Evolutionary conservation across 2,797 vertebrate species (phyloP).

Genomic region (Sebastes oblongus): DNA sequence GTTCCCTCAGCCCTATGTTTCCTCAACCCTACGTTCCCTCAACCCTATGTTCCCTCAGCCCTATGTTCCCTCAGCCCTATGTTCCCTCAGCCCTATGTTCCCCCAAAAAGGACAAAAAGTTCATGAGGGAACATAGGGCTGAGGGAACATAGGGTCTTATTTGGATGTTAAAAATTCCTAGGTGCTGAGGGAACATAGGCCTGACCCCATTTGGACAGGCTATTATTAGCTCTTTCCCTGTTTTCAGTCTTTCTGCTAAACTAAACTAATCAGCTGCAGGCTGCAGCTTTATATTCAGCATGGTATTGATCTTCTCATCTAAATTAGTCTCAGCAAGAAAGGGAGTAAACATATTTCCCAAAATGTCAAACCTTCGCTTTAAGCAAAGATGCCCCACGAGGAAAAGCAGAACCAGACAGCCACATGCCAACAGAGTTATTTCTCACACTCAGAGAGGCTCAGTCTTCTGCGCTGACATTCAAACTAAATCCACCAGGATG

Average conservation of each 20-base stretch:
- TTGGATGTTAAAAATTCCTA: no score
- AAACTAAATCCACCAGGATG: slow-evolving; percentile 33
- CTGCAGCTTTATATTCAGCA: background rate
- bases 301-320: background rate
- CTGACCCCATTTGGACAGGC: background rate
- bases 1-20: accelerated
- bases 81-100: accelerated
- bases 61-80: accelerated
- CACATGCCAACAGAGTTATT: background rate
- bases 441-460: slow-evolving; percentile 1
- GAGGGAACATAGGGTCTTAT: no score
- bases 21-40: accelerated
- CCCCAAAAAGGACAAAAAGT: no score
- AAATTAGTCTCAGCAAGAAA: background rate
- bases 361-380: background rate
- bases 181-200: no score
- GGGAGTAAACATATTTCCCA: background rate
- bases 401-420: background rate
- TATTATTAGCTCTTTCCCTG: background rate
- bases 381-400: background rate
- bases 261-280: background rate
- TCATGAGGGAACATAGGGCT: no score
- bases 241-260: background rate
- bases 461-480: slow-evolving; percentile 32
- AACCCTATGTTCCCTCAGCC: accelerated